Evolutionary conservation across 1,140 invertebrate species (phyloP).

Genomic region (Thalassaphorura encarpata): DNA sequence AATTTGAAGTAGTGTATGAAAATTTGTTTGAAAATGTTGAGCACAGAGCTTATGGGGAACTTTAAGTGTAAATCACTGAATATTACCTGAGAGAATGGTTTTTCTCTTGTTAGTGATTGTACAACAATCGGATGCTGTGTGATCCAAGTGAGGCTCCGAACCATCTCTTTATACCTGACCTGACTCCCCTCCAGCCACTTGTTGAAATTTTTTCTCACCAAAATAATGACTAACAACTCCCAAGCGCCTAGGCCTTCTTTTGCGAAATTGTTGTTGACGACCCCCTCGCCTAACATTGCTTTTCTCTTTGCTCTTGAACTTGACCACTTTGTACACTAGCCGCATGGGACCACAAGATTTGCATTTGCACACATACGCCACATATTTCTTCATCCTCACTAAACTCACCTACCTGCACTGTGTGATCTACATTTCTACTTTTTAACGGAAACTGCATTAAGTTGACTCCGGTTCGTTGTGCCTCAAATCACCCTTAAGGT

Average conservation of each 20-base stretch:
- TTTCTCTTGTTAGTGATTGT: conserved; percentile 29
- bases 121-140: conserved; percentile 29
- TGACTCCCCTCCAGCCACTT: conserved; percentile 24
- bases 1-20: too few species aligned
- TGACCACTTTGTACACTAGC: conserved; percentile 19
- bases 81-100: conserved; percentile 31
- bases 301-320: conserved; percentile 31
- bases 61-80: too few species aligned
- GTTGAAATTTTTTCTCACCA: conserved; percentile 16
- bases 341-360: not conserved
- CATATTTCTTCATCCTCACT: too few species aligned
- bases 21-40: too few species aligned
- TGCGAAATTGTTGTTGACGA: too few species aligned
- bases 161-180: conserved; percentile 32
- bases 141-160: conserved; percentile 27
- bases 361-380: not conserved
- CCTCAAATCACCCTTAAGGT: not conserved
- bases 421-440: conserved; percentile 34
- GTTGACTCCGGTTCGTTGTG: conserved; percentile 28
- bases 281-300: conserved; percentile 3
- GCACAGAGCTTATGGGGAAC: too few species aligned
- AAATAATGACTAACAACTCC: too few species aligned
- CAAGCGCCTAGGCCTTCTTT: too few species aligned
- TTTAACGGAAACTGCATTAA: conserved; percentile 32
- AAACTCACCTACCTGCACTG: too few species aligned